Percentiles rank a stretch among this genome's conserved stretches.
Evolutionary conservation across 2,113 vertebrate genomes (phyloP).

Genomic region (Oriolus oriolus): DNA sequence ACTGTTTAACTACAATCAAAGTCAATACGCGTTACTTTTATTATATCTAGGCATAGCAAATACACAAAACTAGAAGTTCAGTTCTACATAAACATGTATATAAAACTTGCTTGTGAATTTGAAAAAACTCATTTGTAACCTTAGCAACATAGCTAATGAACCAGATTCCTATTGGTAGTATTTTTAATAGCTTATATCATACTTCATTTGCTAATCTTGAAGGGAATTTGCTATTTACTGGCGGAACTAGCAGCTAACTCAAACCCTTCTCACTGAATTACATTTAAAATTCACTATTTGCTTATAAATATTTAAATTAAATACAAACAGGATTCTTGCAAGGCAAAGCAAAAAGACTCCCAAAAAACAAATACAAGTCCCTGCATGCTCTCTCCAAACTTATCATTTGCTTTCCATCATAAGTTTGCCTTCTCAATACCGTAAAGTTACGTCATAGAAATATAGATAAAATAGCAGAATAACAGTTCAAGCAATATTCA

Average conservation of each 20-base stretch:
- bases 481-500: neutral
- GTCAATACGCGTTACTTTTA: neutral
- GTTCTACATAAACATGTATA: neutral
- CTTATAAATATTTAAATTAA: conserved; percentile 23
- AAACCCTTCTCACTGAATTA: neutral
- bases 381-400: neutral
- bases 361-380: neutral
- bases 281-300: conserved; percentile 13
- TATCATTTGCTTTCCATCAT: neutral
- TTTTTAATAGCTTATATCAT: neutral
- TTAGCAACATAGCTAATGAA: neutral
- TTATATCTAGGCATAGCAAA: neutral
- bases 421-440: neutral
- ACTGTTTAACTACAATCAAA: neutral
- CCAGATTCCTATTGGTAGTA: neutral
- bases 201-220: neutral
- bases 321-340: neutral
- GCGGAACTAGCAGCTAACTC: neutral
- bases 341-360: neutral
- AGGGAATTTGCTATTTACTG: neutral
- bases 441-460: neutral
- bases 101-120: neutral
- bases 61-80: neutral
- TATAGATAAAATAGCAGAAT: neutral
- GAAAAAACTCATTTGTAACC: neutral